Evolutionary conservation across 2,888 invertebrate species (phyloP).

Genomic region (Eupithecia abbreviata): DNA sequence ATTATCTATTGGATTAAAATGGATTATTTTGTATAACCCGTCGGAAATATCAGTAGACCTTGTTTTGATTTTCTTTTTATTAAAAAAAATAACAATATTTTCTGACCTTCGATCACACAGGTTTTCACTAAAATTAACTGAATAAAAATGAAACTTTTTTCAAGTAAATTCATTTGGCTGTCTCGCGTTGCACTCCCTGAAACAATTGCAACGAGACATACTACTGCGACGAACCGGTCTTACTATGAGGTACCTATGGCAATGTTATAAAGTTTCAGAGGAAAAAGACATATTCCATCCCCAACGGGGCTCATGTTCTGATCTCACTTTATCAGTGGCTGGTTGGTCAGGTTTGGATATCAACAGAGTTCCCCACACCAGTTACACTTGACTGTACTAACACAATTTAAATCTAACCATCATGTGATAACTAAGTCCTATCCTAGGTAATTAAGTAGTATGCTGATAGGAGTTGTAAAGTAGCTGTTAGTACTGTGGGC

Average conservation of each 20-base stretch:
- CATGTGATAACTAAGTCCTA: not conserved
- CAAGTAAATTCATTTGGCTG: constrained; percentile 35
- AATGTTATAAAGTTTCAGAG: not conserved
- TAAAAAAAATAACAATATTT: no score
- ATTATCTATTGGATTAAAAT: no score
- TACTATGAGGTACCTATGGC: constrained; percentile 39
- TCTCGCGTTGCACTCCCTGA: constrained; percentile 16
- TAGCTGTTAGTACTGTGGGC: not conserved
- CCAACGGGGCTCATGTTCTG: no score
- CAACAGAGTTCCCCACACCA: no score
- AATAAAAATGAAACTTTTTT: constrained; percentile 33
- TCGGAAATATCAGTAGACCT: no score
- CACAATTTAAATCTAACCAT: no score
- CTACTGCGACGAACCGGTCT: constrained; percentile 11
- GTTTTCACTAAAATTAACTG: not conserved
- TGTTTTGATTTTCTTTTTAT: not conserved
- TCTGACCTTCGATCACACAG: not conserved
- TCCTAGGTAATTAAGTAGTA: not conserved
- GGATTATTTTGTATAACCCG: no score
- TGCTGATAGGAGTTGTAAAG: not conserved
- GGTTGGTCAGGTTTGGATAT: no score
- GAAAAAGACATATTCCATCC: not conserved
- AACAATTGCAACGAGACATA: not conserved
- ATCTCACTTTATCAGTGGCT: no score
- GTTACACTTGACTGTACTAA: no score